Evolutionary conservation across 2,113 vertebrate species (phyloP).

Genomic region (Callaeas wilsoni): DNA sequence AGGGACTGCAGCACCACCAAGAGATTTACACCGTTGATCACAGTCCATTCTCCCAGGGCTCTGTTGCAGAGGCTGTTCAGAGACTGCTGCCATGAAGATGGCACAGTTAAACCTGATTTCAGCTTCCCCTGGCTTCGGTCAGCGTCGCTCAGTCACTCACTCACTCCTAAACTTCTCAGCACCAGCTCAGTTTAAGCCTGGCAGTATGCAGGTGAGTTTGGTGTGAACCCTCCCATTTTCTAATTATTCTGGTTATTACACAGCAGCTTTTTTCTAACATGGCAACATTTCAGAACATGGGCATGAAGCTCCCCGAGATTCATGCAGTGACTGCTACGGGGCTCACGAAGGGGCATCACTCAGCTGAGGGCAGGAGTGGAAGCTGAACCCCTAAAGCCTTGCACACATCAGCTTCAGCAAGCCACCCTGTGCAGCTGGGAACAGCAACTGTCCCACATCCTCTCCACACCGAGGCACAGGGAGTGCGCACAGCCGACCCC

Average conservation of each 20-base stretch:
- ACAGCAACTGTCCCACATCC: background rate
- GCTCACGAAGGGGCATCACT: background rate
- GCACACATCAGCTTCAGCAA: background rate
- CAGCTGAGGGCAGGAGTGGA: background rate
- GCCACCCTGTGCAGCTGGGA: background rate
- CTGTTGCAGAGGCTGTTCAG: background rate
- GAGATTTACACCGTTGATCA: background rate
- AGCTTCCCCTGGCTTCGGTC: background rate
- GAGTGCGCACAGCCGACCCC: background rate
- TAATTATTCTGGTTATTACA: background rate
- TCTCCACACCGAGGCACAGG: rapidly evolving
- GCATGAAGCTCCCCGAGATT: background rate
- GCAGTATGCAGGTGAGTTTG: background rate
- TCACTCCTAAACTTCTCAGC: background rate
- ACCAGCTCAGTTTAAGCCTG: background rate
- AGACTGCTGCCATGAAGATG: background rate
- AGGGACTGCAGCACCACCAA: background rate
- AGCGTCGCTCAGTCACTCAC: background rate
- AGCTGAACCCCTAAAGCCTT: background rate
- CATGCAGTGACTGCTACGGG: background rate
- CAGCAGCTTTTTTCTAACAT: background rate
- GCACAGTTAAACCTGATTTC: background rate
- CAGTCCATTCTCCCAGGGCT: background rate
- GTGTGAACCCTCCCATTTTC: background rate
- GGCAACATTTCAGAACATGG: background rate